A percentile compares a stretch with the other conserved stretches of the same genome.
These are phyloP conservation scores for Heterodera schachtii DNA, from an alignment of 1,140 invertebrate species.

Conservation along the genomic window DNA sequence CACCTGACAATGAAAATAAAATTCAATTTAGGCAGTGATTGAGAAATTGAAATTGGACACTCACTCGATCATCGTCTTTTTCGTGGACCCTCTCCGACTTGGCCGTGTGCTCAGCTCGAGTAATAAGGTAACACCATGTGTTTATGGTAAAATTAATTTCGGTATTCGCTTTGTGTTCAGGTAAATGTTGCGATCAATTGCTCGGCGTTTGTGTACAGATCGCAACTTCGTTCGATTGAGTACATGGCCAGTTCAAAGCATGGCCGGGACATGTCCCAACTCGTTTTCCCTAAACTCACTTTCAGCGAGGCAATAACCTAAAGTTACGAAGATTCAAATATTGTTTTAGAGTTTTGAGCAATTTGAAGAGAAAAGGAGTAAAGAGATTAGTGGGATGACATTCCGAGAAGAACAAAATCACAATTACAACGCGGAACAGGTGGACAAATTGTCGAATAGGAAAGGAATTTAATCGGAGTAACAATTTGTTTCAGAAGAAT, in stretches of 20 bases:
- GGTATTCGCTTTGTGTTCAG: conserved; percentile 4
- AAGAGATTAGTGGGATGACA: conserved; percentile 7
- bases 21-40: conserved; percentile 20
- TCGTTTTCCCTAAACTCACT: conserved; percentile 28
- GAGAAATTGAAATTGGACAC: conserved; percentile 19
- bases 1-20: not conserved
- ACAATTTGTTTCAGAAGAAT: conserved; percentile 20
- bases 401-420: conserved; percentile 23
- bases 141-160: not conserved
- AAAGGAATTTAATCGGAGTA: not conserved
- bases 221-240: conserved; percentile 34
- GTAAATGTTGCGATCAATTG: conserved; percentile 33
- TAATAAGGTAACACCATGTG: not conserved
- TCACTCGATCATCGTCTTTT: conserved; percentile 27
- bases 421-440: conserved; percentile 26
- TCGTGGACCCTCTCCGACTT: conserved; percentile 31
- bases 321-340: not conserved
- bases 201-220: conserved; percentile 37
- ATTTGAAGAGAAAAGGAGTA: conserved; percentile 11
- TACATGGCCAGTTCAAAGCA: conserved; percentile 18
- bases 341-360: conserved; percentile 37
- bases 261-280: conserved; percentile 28
- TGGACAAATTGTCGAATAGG: not conserved
- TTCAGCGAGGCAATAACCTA: conserved; percentile 30
- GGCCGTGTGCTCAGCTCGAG: conserved; percentile 4